Evolutionary conservation across 1,140 invertebrate species (phyloP).

Genomic region (Anastatus disparis): DNA sequence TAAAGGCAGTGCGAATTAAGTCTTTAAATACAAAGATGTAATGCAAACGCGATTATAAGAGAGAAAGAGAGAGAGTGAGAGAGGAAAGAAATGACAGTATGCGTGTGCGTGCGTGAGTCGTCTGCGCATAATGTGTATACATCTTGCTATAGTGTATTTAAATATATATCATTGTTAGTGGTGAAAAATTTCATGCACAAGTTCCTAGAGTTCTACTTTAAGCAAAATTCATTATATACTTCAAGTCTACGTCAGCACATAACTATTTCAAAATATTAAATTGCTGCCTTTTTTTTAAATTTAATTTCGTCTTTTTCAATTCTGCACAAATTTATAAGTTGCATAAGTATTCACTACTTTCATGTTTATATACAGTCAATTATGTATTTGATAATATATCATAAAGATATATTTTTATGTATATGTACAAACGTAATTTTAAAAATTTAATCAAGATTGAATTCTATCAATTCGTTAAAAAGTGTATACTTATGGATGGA

Average conservation of each 20-base stretch:
- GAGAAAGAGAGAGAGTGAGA: not conserved
- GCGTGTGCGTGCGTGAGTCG: slow-evolving; percentile 14
- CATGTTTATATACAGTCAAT: no score
- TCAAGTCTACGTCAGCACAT: no score
- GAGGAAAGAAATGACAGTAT: not conserved
- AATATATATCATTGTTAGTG: slow-evolving; percentile 5
- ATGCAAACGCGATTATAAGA: not conserved
- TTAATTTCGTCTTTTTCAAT: no score
- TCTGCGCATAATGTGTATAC: slow-evolving; percentile 8
- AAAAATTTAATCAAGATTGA: no score
- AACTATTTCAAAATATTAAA: no score
- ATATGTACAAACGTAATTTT: no score
- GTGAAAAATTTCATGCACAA: not conserved
- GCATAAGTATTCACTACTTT: no score
- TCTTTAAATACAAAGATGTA: not conserved
- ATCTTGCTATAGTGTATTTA: slow-evolving; percentile 17
- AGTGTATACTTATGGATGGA: slow-evolving; percentile 8
- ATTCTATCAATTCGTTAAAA: no score
- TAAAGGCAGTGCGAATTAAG: not conserved
- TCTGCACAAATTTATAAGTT: no score
- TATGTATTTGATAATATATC: no score
- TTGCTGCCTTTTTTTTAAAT: no score
- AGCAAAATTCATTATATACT: not conserved
- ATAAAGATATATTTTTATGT: no score
- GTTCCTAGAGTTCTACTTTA: slow-evolving; percentile 15